phyloP scores from a whole-genome alignment of 2,797 vertebrate genomes.

The Crax fasciolata region DNA sequence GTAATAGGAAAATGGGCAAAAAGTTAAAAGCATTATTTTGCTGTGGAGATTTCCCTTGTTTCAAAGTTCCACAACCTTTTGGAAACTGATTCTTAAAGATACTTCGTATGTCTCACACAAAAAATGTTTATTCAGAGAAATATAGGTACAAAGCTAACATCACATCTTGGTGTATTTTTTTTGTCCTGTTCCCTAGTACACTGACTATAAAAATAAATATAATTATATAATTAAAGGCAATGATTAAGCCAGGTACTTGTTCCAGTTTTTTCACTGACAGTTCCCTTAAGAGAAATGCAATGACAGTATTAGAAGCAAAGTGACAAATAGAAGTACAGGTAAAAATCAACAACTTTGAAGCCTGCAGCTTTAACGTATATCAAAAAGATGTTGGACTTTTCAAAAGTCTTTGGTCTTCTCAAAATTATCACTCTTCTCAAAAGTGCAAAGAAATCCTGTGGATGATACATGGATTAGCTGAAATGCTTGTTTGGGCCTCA shows the following conservation, averaged over 20 bases:
- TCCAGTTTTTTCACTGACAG: not conserved
- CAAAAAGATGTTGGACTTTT: not conserved
- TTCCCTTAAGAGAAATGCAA: not conserved
- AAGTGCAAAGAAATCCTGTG: not conserved
- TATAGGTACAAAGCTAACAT: not conserved
- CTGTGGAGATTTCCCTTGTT: not conserved
- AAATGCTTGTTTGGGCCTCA: not conserved
- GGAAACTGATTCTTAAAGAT: not conserved
- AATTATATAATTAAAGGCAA: not conserved
- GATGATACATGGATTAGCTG: not conserved
- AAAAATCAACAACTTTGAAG: not conserved
- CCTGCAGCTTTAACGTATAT: not conserved
- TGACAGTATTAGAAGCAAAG: not conserved
- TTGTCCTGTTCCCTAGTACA: not conserved
- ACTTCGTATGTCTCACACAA: not conserved
- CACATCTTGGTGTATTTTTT: not conserved
- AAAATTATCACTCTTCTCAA: not conserved
- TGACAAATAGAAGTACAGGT: not conserved
- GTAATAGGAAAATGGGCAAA: not conserved
- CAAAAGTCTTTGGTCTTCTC: not conserved
- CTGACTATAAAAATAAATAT: not conserved
- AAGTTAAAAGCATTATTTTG: not conserved
- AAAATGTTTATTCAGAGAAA: not conserved
- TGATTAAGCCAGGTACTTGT: not conserved
- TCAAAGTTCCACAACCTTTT: not conserved